These are phyloP conservation scores for Actinopyga echinites DNA, from an alignment of 53 echinoderm and acorn worm species.

Conservation along the genomic window DNA sequence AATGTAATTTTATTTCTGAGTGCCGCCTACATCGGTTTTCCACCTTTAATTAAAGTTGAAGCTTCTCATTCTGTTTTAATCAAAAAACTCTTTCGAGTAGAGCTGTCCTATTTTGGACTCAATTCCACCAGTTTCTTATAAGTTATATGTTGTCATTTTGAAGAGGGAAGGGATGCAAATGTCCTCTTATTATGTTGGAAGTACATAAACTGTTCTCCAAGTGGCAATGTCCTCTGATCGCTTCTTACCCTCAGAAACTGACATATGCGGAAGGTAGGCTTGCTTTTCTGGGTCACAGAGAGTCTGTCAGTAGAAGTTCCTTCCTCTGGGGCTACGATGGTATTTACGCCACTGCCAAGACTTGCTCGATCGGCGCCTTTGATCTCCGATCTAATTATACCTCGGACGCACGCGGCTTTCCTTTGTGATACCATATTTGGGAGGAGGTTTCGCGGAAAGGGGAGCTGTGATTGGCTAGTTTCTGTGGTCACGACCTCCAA, in stretches of 20 bases:
- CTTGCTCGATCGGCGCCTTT: constrained; percentile 25
- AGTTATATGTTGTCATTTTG: no score
- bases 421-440: constrained; percentile 41
- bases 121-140: no score
- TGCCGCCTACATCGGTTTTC: no score
- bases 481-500: constrained; percentile 6
- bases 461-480: constrained; percentile 7
- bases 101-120: no score
- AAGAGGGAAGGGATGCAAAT: no score
- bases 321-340: constrained; percentile 40
- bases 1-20: no score
- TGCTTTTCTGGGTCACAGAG: constrained; percentile 30
- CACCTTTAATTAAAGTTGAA: no score
- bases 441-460: constrained; percentile 9
- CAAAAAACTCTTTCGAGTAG: no score
- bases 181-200: no score
- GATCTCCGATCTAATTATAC: constrained; percentile 49
- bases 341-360: constrained; percentile 40
- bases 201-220: no score
- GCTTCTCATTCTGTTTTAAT: no score
- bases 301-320: constrained; percentile 14
- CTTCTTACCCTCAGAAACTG: background rate
- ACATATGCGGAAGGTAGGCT: constrained; percentile 21
- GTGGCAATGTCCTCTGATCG: constrained; percentile 8
- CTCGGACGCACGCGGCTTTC: constrained; percentile 15